phyloP scores from a whole-genome alignment of 2,888 invertebrate species.

The Melipona bicolor region DNA sequence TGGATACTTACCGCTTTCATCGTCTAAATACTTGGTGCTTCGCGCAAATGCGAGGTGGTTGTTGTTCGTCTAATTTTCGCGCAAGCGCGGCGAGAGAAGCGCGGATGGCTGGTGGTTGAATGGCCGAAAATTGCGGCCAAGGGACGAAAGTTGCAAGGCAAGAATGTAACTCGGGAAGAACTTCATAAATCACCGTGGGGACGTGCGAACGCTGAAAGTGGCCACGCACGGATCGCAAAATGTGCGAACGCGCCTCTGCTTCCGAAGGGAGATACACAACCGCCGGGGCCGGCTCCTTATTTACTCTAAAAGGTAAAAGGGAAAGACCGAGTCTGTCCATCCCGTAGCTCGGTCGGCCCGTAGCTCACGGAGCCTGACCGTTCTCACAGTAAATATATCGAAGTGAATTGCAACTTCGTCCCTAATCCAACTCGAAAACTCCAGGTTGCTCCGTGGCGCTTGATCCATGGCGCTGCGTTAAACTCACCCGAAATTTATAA shows the following conservation, averaged over 20 bases:
- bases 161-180: constrained; percentile 57
- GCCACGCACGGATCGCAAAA: constrained; percentile 64
- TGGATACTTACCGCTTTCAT: constrained; percentile 9
- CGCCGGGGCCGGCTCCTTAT: constrained; percentile 62
- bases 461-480: constrained; percentile 77
- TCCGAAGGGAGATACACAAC: constrained; percentile 58
- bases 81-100: no score
- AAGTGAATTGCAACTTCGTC: constrained; percentile 83
- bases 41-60: no score
- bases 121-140: constrained; percentile 53
- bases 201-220: constrained; percentile 54
- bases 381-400: constrained; percentile 84
- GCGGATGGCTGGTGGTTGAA: constrained; percentile 18
- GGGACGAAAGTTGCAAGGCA: constrained; percentile 66
- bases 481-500: constrained; percentile 77
- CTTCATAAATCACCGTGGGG: constrained; percentile 73
- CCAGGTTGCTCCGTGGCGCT: constrained; percentile 45
- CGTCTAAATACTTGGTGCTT: background rate
- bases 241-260: constrained; percentile 74
- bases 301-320: constrained; percentile 74
- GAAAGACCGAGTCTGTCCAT: constrained; percentile 65
- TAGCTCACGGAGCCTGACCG: constrained; percentile 78
- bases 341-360: constrained; percentile 62
- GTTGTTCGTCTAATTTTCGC: background rate
- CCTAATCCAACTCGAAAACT: constrained; percentile 71